Evolutionary conservation across 2,797 vertebrate species (phyloP).

Genomic region (Lutjanus argentimaculatus): DNA sequence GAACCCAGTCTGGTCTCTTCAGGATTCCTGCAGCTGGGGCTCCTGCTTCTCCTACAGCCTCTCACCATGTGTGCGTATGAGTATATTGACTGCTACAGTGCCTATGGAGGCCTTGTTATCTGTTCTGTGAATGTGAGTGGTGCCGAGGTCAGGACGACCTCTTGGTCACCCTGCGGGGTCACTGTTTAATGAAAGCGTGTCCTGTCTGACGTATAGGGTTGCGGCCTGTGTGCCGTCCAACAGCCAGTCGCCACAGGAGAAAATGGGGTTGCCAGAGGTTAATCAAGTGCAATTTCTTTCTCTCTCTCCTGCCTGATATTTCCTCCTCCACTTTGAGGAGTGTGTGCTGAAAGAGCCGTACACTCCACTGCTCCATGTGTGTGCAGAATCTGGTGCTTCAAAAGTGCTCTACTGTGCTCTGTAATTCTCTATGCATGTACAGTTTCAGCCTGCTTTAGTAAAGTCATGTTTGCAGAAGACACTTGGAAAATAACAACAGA

Average conservation of each 20-base stretch:
- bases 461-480: no score
- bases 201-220: conserved; percentile 68
- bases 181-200: conserved; percentile 76
- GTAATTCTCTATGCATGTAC: background rate
- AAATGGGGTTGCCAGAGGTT: conserved; percentile 83
- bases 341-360: conserved; percentile 33
- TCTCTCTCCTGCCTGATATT: conserved; percentile 59
- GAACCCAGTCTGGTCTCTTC: conserved; percentile 27
- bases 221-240: conserved; percentile 56
- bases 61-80: conserved; percentile 7
- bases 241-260: conserved; percentile 69
- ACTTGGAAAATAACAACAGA: no score
- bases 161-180: conserved; percentile 60
- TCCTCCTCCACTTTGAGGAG: conserved; percentile 50
- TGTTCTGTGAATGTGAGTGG: conserved; percentile 48
- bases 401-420: background rate
- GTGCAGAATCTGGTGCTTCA: background rate
- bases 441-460: background rate
- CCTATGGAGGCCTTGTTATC: conserved; percentile 52
- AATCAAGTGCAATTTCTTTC: conserved; percentile 82
- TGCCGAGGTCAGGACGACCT: conserved; percentile 55
- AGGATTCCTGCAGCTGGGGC: conserved; percentile 17
- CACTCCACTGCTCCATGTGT: conserved; percentile 12
- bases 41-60: background rate
- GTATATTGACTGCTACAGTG: conserved; percentile 15